These are phyloP conservation scores for Nephrotoma guestfalica DNA, from an alignment of 2,888 invertebrate species.

Conservation along the genomic window DNA sequence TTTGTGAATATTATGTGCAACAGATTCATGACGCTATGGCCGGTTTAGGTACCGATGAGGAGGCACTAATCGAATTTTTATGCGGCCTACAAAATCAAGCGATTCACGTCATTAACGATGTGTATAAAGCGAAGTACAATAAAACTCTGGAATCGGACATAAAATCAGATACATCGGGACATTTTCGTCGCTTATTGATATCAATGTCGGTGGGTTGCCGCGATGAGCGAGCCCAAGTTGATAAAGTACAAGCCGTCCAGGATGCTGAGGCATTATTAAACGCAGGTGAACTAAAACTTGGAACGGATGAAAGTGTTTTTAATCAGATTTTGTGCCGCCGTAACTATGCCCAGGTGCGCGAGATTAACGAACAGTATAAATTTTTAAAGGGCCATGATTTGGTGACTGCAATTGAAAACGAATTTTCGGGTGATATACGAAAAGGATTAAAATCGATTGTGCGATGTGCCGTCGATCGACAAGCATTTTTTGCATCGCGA, in stretches of 20 bases:
- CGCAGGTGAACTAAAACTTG: constrained; percentile 53
- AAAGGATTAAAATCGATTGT: constrained; percentile 69
- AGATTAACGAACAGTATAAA: constrained; percentile 39
- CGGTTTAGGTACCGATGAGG: constrained; percentile 74
- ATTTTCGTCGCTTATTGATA: constrained; percentile 66
- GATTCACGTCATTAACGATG: constrained; percentile 60
- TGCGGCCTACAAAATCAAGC: constrained; percentile 77
- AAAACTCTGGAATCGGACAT: constrained; percentile 59
- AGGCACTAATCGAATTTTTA: constrained; percentile 75
- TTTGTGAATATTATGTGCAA: constrained; percentile 70
- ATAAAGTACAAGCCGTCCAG: constrained; percentile 54
- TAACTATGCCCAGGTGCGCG: constrained; percentile 44
- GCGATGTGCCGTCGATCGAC: constrained; percentile 62
- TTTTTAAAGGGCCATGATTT: constrained; percentile 63
- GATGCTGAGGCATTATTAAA: constrained; percentile 69
- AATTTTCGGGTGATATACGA: constrained; percentile 68
- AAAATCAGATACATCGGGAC: constrained; percentile 80
- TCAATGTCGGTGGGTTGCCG: constrained; percentile 60
- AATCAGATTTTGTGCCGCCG: constrained; percentile 71
- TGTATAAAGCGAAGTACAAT: constrained; percentile 47
- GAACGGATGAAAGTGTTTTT: constrained; percentile 79
- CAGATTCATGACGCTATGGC: constrained; percentile 71
- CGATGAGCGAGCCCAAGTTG: constrained; percentile 59
- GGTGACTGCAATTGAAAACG: constrained; percentile 62
- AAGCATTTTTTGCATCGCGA: constrained; percentile 72